phyloP scores from a whole-genome alignment of 2,797 vertebrate species.

The Petrocephalus schoutedeni region DNA sequence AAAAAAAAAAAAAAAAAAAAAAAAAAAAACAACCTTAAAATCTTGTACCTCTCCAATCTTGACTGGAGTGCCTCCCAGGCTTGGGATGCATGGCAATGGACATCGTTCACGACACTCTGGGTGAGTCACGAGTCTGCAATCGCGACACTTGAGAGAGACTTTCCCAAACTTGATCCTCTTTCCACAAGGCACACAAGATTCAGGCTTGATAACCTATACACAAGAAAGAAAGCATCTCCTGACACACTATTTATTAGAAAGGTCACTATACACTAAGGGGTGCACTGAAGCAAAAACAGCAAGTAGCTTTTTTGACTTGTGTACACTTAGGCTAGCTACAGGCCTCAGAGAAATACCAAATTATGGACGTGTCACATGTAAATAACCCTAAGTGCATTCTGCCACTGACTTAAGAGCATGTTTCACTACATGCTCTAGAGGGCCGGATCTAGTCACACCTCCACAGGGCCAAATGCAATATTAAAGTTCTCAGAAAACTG shows the following conservation, averaged over 20 bases:
- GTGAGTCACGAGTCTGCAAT: conserved; percentile 86
- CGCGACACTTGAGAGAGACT: conserved; percentile 84
- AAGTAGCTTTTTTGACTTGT: neutral
- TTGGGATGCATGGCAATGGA: conserved; percentile 88
- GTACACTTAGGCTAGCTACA: neutral
- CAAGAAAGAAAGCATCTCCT: neutral
- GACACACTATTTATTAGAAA: neutral
- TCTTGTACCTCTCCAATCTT: conserved; percentile 75
- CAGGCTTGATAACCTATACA: conserved; percentile 88
- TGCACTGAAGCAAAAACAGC: neutral
- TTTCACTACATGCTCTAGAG: neutral
- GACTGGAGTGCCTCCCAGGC: conserved; percentile 73
- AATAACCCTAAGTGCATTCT: neutral
- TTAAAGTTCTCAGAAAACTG: neutral
- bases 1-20: too few relatives aligned
- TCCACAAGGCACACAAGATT: conserved; percentile 92
- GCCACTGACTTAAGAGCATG: neutral
- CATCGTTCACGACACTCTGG: conserved; percentile 90
- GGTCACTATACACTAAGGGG: neutral
- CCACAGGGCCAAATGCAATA: neutral
- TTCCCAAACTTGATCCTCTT: conserved; percentile 97
- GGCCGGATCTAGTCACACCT: neutral
- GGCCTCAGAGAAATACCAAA: neutral
- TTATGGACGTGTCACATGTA: neutral
- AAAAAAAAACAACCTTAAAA: too few relatives aligned